These are phyloP conservation scores for Porites lutea DNA, from an alignment of 64 coral and sea anemone genomes.

Conservation along the genomic window DNA sequence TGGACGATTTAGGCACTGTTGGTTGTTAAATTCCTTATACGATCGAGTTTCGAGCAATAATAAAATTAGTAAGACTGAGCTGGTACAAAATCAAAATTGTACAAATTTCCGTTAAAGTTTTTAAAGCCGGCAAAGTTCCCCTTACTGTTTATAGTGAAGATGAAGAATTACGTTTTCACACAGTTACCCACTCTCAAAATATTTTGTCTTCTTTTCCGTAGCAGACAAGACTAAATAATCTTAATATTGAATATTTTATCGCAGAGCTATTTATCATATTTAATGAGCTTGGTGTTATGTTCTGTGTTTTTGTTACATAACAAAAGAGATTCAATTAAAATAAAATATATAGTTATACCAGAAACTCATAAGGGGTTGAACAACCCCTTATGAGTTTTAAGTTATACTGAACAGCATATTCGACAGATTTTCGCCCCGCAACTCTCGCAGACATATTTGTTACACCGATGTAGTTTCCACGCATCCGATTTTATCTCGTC, in stretches of 20 bases:
- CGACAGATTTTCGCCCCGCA: background rate
- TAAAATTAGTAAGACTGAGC: no score
- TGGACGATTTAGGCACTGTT: no score
- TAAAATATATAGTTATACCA: no score
- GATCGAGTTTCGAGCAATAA: no score
- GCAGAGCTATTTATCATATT: constrained; percentile 22
- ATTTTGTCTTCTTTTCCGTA: background rate
- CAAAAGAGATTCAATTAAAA: background rate
- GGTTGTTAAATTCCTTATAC: background rate
- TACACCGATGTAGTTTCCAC: background rate
- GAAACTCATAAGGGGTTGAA: no score
- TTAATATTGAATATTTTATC: constrained; percentile 13
- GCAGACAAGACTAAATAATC: background rate
- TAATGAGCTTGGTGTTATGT: constrained; percentile 6
- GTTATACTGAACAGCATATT: background rate
- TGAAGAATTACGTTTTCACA: background rate
- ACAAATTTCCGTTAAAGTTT: background rate
- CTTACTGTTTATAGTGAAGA: background rate
- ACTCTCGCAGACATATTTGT: background rate
- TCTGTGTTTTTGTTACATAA: background rate
- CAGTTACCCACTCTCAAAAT: background rate
- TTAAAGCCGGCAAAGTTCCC: background rate
- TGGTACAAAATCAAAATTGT: no score
- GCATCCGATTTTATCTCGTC: background rate
- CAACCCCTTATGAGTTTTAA: no score